Evolutionary conservation across 2,797 vertebrate species (phyloP), one percentile per base, ranked within the genome.

Genomic region (Caiman crocodilus): DNA sequence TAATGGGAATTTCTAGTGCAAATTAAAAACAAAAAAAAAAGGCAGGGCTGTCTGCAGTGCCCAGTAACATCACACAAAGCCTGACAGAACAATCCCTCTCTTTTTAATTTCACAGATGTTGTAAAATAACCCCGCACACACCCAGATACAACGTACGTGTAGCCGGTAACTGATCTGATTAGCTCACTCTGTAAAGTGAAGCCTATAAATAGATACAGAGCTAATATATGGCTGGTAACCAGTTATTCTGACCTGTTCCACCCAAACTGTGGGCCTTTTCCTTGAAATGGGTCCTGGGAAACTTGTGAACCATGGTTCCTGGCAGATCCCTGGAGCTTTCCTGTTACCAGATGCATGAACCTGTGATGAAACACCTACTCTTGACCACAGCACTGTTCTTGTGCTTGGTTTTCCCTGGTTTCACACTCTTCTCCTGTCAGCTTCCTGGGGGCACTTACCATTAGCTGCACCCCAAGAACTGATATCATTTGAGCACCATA

Each of bases 21-120:
- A 7, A 32, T 50, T 11, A 60, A 60, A 7, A 26, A 3, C 0
- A 0, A 32, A 7, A 1, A 18, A 61, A 61, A 30, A 67, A 59
- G 50, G 30, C 61, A 63, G 76, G 55, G 76, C 80, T 30, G 42
- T 50, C 32, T 28, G 58, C 71, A 42, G 32, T 50, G 3, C 10
- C 2, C 3, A 63, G 28, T 16, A 50, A 50, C 26, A 14, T 13
- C 16, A 18, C 30, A 60, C 30, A 1, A 0, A 1, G 35, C 20
- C 63, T 59, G 73, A 8, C 35, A 28, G 63, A 76, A 65, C 58
- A 18, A 6, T 32, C 23, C 3, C 26, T 14, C 61, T 73, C 64
- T 35, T 16, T 67, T 67, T 30, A 67, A 7, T 21, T 4, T 8
- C 3, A 2, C 18, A 25, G 4, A 4, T 1, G 2, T 14, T 67